Conservation (phyloP, 2,797 vertebrate genomes). For the Falco novaeseelandiae region DNA sequence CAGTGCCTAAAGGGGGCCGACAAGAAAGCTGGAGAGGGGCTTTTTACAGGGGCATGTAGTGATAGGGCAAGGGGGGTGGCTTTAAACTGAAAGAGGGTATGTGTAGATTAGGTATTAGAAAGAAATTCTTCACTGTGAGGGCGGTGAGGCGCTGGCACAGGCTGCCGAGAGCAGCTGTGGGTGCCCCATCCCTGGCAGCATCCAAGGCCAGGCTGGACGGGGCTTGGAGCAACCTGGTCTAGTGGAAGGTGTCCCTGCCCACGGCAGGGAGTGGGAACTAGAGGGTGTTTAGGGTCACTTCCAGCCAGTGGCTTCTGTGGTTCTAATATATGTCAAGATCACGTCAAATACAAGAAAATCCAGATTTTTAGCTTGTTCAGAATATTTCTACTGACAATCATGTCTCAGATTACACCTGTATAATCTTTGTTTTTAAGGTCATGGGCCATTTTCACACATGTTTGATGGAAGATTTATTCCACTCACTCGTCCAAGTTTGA, state of each 20-base stretch:
- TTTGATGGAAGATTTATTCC: constrained; percentile 94
- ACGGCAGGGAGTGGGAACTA: not conserved
- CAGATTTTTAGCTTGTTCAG: not conserved
- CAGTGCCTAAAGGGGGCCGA: not conserved
- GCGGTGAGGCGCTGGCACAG: not conserved
- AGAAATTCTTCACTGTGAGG: not conserved
- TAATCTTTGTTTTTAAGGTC: constrained; percentile 82
- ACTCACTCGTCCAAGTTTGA: constrained; percentile 75
- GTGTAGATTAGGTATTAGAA: not conserved
- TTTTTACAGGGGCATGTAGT: not conserved
- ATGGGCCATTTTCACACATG: constrained; percentile 97
- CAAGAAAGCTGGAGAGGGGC: not conserved
- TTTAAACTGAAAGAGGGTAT: not conserved
- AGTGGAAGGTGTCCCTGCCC: not conserved
- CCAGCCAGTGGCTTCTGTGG: not conserved
- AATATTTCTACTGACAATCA: not conserved
- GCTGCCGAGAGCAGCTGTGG: not conserved
- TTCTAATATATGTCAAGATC: not conserved
- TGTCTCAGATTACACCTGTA: not conserved
- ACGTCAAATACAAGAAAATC: not conserved
- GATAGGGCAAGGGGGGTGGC: not conserved
- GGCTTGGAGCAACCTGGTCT: not conserved
- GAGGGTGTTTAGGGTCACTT: not conserved
- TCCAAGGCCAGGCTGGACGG: not conserved
- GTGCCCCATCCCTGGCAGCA: not conserved